Base-by-base conservation (phyloP, 2,113 vertebrate genomes). In the Typhlomys cinereus region DNA sequence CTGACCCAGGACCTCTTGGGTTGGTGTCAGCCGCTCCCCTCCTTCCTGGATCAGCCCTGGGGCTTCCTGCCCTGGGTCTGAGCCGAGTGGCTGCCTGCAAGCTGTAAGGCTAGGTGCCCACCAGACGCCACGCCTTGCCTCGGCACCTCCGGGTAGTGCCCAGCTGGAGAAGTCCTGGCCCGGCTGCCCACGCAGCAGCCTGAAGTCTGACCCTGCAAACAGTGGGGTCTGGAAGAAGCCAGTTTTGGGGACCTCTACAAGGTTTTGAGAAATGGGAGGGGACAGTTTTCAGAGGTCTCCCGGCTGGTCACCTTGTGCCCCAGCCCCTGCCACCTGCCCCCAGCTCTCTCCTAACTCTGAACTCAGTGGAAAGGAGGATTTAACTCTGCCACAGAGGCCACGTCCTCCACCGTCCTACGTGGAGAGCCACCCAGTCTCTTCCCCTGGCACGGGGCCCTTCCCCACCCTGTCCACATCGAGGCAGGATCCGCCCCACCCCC, bases 271-370 rank as follows among this genome's bases (percentile, higher is more conserved):
- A 13, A 36, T n/a, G 31, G 3, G 25, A 2, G 44, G 7, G 59
- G 46, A 3, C 27, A 46, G 27, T 34, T 52, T 41, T 25, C 46
- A 25, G 61, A 52, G 36, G 71, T 15, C 21, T 31, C 48, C 29
- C 48, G 13, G 14, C 48, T 36, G 29, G 21, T 17, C 3, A 27
- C 31, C 1, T n/a, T 13, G 10, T 34, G 79, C 5, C 2, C 0
- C 18, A 23, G 23, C 18, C 41, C 17, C 1, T 54, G 1, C 69
- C 29, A 69, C 36, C n/a, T 18, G 29, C 4, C 4, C 23, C 69
- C 8, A 2, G 67, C 36, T 21, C 46, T 44, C 3, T 73, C 48
- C 36, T 17, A 57, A 48, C 69, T 66, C 70, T 48, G 31, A 48
- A 10, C 7, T 82, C 11, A 4, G 23, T 21, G 64, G 39, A 57